phyloP scores from a whole-genome alignment of 2,888 invertebrate species.

The Apantesis nais region DNA sequence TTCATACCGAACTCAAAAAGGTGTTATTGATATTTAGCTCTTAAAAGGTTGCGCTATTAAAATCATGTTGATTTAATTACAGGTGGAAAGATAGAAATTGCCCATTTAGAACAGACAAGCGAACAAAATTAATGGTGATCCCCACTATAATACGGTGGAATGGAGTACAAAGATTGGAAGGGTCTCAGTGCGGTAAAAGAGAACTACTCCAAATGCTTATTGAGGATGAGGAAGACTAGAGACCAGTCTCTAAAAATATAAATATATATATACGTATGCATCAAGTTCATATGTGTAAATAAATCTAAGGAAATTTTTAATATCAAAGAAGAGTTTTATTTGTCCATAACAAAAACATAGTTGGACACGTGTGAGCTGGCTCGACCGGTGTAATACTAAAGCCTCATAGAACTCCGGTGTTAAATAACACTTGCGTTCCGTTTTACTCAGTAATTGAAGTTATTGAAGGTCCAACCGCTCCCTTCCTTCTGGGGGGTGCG shows the following conservation, averaged over 20 bases:
- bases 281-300: slow-evolving; percentile 14
- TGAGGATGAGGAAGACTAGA: slow-evolving; percentile 86
- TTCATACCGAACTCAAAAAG: too few relatives aligned
- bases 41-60: background rate
- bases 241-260: background rate
- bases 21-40: too few relatives aligned
- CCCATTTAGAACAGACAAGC: slow-evolving; percentile 91
- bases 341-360: background rate
- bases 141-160: slow-evolving; percentile 94
- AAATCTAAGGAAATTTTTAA: slow-evolving; percentile 13
- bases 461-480: too few relatives aligned
- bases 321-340: slow-evolving; percentile 1
- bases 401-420: too few relatives aligned
- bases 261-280: background rate
- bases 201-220: slow-evolving; percentile 93
- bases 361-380: too few relatives aligned
- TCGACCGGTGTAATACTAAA: too few relatives aligned
- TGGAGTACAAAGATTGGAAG: slow-evolving; percentile 91
- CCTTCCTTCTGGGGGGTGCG: too few relatives aligned
- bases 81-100: slow-evolving; percentile 95
- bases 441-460: too few relatives aligned
- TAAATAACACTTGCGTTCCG: too few relatives aligned
- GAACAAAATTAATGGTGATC: slow-evolving; percentile 90
- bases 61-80: slow-evolving; percentile 56
- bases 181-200: slow-evolving; percentile 90